Percentiles rank a stretch among this genome's conserved stretches.
These are phyloP conservation scores for Stenoptilia bipunctidactyla DNA, from an alignment of 2,888 invertebrate genomes.

Conservation along the genomic window DNA sequence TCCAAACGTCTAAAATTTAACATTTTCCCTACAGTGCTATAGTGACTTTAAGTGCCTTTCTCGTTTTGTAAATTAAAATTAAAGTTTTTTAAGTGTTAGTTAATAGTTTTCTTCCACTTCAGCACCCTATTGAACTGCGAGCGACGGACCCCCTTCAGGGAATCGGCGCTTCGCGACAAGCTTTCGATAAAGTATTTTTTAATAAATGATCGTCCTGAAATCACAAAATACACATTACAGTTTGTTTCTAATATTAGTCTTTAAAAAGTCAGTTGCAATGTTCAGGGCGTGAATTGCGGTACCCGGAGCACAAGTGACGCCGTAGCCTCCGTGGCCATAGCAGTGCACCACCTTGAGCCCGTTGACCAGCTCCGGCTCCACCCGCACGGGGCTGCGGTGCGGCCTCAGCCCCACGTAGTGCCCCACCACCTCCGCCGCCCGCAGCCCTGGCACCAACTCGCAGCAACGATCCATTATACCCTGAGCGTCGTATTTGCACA, in stretches of 20 bases:
- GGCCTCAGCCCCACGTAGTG: constrained; percentile 88
- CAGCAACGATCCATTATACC: constrained; percentile 85
- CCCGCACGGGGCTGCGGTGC: constrained; percentile 78
- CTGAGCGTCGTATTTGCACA: constrained; percentile 79
- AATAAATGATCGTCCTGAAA: too few species aligned
- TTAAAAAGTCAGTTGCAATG: constrained; percentile 72
- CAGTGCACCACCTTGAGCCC: constrained; percentile 84
- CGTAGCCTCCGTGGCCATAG: constrained; percentile 96
- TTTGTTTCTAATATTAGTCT: constrained; percentile 34
- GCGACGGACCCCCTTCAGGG: too few species aligned
- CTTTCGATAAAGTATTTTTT: too few species aligned
- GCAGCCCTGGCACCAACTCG: constrained; percentile 78
- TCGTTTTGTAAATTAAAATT: too few species aligned
- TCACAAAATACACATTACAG: constrained; percentile 34
- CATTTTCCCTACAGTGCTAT: too few species aligned
- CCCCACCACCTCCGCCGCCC: constrained; percentile 67
- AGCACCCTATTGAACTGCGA: too few species aligned
- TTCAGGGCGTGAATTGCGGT: constrained; percentile 83
- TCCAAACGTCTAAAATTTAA: too few species aligned
- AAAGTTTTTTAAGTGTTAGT: too few species aligned
- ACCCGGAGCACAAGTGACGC: constrained; percentile 91
- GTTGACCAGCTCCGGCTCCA: constrained; percentile 74
- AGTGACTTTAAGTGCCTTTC: too few species aligned
- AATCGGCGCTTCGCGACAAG: too few species aligned
- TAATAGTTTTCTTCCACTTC: too few species aligned